These are phyloP conservation scores for Rousettus madagascariensis DNA, from an alignment of 2,797 vertebrate genomes.

Conservation along the genomic window DNA sequence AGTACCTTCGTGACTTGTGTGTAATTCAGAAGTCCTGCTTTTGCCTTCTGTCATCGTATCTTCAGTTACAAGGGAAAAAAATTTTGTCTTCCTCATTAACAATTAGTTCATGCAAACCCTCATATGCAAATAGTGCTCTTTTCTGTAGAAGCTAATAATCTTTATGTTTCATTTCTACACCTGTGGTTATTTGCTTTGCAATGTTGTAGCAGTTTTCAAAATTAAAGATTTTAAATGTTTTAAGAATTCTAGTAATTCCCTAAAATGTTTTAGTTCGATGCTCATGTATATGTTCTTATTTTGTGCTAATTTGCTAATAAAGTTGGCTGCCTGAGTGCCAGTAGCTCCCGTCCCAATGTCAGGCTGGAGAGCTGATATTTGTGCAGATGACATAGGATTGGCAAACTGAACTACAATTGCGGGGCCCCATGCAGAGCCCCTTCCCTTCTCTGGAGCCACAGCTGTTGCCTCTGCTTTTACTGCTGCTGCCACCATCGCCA, in stretches of 20 bases:
- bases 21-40: not conserved
- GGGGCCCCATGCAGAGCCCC: not conserved
- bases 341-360: not conserved
- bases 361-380: not conserved
- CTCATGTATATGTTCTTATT: not conserved
- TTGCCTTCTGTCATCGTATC: not conserved
- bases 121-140: not conserved
- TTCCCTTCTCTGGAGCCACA: not conserved
- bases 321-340: not conserved
- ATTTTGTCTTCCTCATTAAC: not conserved
- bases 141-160: not conserved
- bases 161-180: not conserved
- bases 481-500: not conserved
- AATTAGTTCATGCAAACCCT: not conserved
- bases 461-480: not conserved
- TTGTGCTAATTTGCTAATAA: not conserved
- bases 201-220: not conserved
- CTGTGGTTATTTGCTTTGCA: not conserved
- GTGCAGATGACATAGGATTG: not conserved
- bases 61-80: not conserved
- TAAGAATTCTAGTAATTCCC: not conserved
- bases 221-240: not conserved
- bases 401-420: too few species aligned
- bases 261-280: not conserved
- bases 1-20: not conserved